Evolutionary conservation across 2,888 invertebrate genomes (phyloP), one percentile per base, ranked within the genome.

Genomic region (Chalcis sispes): DNA sequence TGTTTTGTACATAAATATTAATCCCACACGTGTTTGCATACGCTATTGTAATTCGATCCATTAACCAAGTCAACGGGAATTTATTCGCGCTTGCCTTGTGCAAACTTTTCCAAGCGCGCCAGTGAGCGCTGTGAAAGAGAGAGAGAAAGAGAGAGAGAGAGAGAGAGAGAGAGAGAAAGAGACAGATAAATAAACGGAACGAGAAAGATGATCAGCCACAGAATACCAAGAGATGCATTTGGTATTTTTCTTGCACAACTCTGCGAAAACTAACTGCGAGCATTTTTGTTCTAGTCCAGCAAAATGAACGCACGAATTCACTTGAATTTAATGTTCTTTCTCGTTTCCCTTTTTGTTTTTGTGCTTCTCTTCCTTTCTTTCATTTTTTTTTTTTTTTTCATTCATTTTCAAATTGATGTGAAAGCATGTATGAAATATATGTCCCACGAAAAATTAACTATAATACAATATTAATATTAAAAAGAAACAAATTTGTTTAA

Each of bases 1-100:
- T 10, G 50, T 1, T 20, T 27, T 32, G 79, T 79, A 77, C 79
- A 80, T 81, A 79, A 80, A 75, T 80, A 79, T 80, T 79, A 78
- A 78, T 73, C 80, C 80, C 79, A 73, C 78, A 72, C 77, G 79
- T 82, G 50, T 18, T 7, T 27, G 18, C 32, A 20, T 61, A 61
- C 75, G 71, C 78, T 74, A 78, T 79, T 62, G 72, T 62, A 72
- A 72, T 69, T 58, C 67, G 46, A 72, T 72, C 72, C 67, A 66
- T 69, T 77, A 74, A 58, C 10, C 65, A 36, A 61, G 23, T 48
- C 62, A 65, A 10, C 20, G 36, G 13, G 80, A 83, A 83, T 83
- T 83, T 82, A 82, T 82, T 81, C 81, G 75, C 78, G 20, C 40
- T 40, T 20, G 25, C 15, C 29, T 64, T 29, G 8, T 62, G 40